Evolutionary conservation across 2,113 vertebrate species (phyloP), one percentile per base, ranked within the genome.

Genomic region (Rhombomys opimus): DNA sequence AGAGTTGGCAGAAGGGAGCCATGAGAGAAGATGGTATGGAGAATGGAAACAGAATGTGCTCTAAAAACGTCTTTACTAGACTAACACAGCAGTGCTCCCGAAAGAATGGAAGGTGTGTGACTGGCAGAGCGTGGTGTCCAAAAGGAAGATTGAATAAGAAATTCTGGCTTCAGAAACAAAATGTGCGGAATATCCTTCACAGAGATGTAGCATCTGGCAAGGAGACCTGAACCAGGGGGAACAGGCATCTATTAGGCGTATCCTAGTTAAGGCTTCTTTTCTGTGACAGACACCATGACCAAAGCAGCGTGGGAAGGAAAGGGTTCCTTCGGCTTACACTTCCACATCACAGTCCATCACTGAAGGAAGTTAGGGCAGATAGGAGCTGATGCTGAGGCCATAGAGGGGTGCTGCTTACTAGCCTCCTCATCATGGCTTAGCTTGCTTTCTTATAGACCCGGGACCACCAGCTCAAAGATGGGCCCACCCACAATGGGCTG

Each of bases 151-250:
- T 41, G 80, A 85, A 94, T 52, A 76, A 59, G 41, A 54, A 93
- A 82, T 87, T 67, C 54, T 81, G 59, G 65, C 77, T 76, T 73
- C 61, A 91, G 91, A 89, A 93, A 85, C 85, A 41, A 54, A 32
- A 52, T 57, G n/a, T 81, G 76, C 25, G 86, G 91, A 54, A 20
- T 86, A 3, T 20, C 32, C 2, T 87, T 95, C 68, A 67, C 38
- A 75, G 57, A 96, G 57, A 61, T 35, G 68, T 35, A 65, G 35
- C 77, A 57, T 50, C 38, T 32, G 46, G 25, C 22, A 89, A 52
- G n/a, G 38, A 72, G 67, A 23, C 23, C 22, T 68, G 70, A 72
- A 61, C 27, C 17, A 4, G 81, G 38, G 6, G 41, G 17, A 91
- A 14, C n/a, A 11, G 30, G 38, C 54, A 25, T 38, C 8, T 1